Evolutionary conservation across 1,140 invertebrate genomes (phyloP), one percentile per base, ranked within the genome.

Genomic region (Oppia nitens): DNA sequence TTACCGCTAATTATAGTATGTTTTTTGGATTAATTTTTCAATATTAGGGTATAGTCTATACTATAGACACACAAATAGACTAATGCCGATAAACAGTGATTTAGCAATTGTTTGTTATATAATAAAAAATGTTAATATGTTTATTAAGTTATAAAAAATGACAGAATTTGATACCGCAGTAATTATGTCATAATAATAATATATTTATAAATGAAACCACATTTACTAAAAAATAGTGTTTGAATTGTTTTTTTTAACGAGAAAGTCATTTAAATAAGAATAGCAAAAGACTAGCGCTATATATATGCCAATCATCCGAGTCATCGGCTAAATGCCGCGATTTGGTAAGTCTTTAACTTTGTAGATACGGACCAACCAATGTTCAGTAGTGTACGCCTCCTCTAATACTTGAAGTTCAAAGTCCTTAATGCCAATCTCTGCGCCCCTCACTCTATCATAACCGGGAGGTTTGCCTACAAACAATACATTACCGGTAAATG

Each of bases 331-430:
- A 45, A 81, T 76, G 3, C 87, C 86, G 65, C 87, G 74, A 71
- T 92, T 92, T 59, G 81, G 80, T 63, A 91, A 75, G 69, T 88
- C 83, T 75, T 92, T 76, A 66, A 92, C 87, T 79, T 87, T 74
- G 75, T 98, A 98, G 74, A 98, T 92, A 66, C 95, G 78, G 47
- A 98, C 94, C 56, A 98, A 78, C 90, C 90, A 94, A 72, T 93
- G 90, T 70, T 94, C 90, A 0, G 89, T 90, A 2, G 90, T 94
- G 69, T 93, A 93, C 0, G 89, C 90, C 74, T 94, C 90, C 73
- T 94, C 89, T 3, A 93, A 71, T 0, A 87, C 86, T 67, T 92
- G 85, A 45, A 94, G 72, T 71, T 93, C 87, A 73, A 94, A 93
- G 70, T 93, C 85, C 73, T 93, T 93, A 71, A 92, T 90, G 55